Percentiles rank a stretch among this genome's conserved stretches.
Conservation (phyloP, 1,140 invertebrate genomes). For the silkworm (Bombyx mori) region ASM3026992v2 NC_085124.1:4753001-4753500, state of each 20-base stretch:
- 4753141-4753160: conserved; percentile 42
- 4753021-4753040: conserved; percentile 51
- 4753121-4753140: conserved; percentile 52
- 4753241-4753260: conserved; percentile 51
- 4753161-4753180: conserved; percentile 60
- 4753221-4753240: conserved; percentile 35
- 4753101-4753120: conserved; percentile 57
- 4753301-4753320: conserved; percentile 22
- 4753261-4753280: conserved; percentile 44
- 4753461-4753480: conserved; percentile 40
- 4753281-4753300: conserved; percentile 36
- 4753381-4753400: conserved; percentile 28
- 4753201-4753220: conserved; percentile 54
- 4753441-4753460: conserved; percentile 45
- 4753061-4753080: conserved; percentile 55
- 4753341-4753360: conserved; percentile 61
- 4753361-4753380: conserved; percentile 51
- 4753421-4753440: conserved; percentile 56
- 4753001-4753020: conserved; percentile 57
- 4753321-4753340: conserved; percentile 51
- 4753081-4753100: conserved; percentile 52
- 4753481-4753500: conserved; percentile 21
- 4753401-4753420: conserved; percentile 61
- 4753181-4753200: conserved; percentile 50
- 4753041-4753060: conserved; percentile 56